Percentiles rank a stretch among this genome's conserved stretches.
Conservation (phyloP, 2,888 invertebrate species). For the Acronicta psi region DNA sequence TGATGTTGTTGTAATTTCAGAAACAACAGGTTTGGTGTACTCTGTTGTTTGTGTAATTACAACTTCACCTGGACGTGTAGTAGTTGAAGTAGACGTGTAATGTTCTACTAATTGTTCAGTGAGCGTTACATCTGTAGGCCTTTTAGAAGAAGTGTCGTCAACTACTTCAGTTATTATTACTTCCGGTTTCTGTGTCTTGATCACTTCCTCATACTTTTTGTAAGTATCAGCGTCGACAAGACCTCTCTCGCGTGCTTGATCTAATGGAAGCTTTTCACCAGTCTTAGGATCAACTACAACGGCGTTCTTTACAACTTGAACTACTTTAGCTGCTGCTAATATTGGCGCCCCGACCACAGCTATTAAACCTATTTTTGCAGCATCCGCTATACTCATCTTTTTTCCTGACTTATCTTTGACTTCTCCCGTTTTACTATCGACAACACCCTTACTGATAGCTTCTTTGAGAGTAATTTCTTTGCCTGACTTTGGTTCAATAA, state of each 20-base stretch:
- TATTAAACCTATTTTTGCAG: slow-evolving; percentile 93
- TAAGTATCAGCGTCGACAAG: slow-evolving; percentile 87
- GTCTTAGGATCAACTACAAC: slow-evolving; percentile 92
- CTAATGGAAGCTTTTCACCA: slow-evolving; percentile 92
- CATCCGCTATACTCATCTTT: slow-evolving; percentile 92
- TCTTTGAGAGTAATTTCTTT: slow-evolving; percentile 92
- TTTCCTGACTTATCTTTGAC: slow-evolving; percentile 91
- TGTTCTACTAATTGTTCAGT: slow-evolving; percentile 48
- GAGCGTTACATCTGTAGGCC: slow-evolving; percentile 40
- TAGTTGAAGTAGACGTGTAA: slow-evolving; percentile 49
- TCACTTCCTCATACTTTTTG: slow-evolving; percentile 61
- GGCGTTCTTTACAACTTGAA: slow-evolving; percentile 90
- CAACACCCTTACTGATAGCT: slow-evolving; percentile 93
- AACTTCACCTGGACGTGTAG: slow-evolving; percentile 53
- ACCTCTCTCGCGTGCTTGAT: slow-evolving; percentile 92
- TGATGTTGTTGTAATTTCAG: slow-evolving; percentile 57
- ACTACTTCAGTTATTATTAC: slow-evolving; percentile 29
- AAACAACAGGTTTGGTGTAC: slow-evolving; percentile 57
- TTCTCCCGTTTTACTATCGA: slow-evolving; percentile 92
- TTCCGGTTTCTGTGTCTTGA: slow-evolving; percentile 52
- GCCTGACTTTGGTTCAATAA: slow-evolving; percentile 92
- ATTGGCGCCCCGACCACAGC: slow-evolving; percentile 93
- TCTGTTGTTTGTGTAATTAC: slow-evolving; percentile 61
- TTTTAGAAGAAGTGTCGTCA: slow-evolving; percentile 26
- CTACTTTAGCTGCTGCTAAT: slow-evolving; percentile 91